These are phyloP conservation scores for Hapalemur alaotrensis DNA, from an alignment of 2,797 vertebrate species.

Conservation along the genomic window DNA sequence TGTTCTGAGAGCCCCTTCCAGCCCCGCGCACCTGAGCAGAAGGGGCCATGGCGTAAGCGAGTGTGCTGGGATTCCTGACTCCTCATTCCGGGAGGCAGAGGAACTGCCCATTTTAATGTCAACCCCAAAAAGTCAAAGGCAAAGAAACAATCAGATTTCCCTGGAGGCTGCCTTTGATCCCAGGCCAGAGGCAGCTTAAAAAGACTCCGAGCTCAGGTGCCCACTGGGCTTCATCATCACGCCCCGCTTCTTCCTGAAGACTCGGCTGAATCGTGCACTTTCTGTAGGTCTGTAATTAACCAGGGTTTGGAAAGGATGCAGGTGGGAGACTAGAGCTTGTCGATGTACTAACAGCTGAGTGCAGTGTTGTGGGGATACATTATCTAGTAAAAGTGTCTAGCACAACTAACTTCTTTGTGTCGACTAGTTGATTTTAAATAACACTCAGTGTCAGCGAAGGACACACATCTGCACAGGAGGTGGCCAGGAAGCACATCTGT, in stretches of 20 bases:
- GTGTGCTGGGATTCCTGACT: neutral
- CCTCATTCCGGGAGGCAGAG: neutral
- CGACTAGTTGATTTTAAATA: neutral
- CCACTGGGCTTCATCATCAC: neutral
- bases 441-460: neutral
- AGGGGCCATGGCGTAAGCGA: rapidly evolving
- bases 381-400: neutral
- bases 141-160: neutral
- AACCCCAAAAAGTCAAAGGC: neutral
- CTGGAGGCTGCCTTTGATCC: neutral
- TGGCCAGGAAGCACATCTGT: neutral
- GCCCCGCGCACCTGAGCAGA: neutral
- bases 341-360: neutral
- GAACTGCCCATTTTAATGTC: neutral
- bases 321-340: neutral
- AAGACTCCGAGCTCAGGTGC: neutral
- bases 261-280: neutral
- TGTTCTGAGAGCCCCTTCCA: neutral
- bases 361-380: neutral
- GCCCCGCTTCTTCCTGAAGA: neutral
- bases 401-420: neutral
- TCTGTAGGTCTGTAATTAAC: conserved; percentile 25
- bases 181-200: neutral
- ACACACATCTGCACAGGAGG: neutral
- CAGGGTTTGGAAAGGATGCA: neutral